Evolutionary conservation across 2,888 invertebrate species (phyloP).

Genomic region (Cryptocheilus praepositus): DNA sequence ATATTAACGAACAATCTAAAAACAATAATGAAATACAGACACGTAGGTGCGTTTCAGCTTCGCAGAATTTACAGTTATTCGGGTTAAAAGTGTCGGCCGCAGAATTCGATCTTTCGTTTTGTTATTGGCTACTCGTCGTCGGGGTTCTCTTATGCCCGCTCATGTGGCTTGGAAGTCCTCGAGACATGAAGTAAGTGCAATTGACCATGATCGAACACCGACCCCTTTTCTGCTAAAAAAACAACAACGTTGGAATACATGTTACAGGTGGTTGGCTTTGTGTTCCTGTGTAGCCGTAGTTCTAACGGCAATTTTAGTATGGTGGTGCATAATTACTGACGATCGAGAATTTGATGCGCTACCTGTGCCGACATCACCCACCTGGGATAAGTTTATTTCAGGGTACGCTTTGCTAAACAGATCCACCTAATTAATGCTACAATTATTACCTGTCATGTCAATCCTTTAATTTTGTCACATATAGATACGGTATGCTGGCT

Average conservation of each 20-base stretch:
- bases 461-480: no score
- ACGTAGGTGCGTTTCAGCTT: constrained; percentile 76
- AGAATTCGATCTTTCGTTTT: constrained; percentile 83
- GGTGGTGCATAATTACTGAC: constrained; percentile 79
- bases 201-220: background rate
- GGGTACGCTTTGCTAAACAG: constrained; percentile 53
- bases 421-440: background rate
- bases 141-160: constrained; percentile 86
- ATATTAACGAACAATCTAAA: no score
- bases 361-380: constrained; percentile 70
- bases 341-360: constrained; percentile 64
- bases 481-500: constrained; percentile 73
- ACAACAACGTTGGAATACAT: background rate
- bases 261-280: constrained; percentile 79
- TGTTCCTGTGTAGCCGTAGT: constrained; percentile 81
- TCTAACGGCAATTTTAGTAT: constrained; percentile 81
- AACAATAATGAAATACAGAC: no score
- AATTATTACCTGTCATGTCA: constrained; percentile 5
- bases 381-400: constrained; percentile 73
- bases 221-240: background rate
- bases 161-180: constrained; percentile 93
- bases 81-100: constrained; percentile 83
- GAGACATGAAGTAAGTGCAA: constrained; percentile 89
- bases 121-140: constrained; percentile 88
- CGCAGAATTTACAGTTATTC: constrained; percentile 87